Base-by-base conservation (phyloP, 2,113 vertebrate species). In the Patagioenas fasciata region DNA sequence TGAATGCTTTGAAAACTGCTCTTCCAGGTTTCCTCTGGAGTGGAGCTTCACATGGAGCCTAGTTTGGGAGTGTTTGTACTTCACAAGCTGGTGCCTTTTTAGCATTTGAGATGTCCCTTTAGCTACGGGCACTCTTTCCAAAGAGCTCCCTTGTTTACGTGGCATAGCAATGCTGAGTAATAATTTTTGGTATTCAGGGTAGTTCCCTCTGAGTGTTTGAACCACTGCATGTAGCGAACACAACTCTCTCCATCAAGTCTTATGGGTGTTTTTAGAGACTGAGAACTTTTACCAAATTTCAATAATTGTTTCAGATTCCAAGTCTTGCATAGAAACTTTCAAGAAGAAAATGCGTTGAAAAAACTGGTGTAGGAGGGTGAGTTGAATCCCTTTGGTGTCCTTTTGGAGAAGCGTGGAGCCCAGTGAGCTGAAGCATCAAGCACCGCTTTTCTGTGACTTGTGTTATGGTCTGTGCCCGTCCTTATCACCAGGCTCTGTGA, bases 371-470 rank as follows among this genome's bases (percentile, higher is more conserved):
- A 19, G 40, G 16, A 73, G 60, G 23, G 34, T 23, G 2, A 4
- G 0, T 0, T 32, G 23, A 13, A 11, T 11, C 4, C 14, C 6
- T 12, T 42, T 79, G 61, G 29, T 64, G 71, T 26, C 34, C 7
- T 20, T 78, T 40, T 78, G 60, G 64, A 44, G 42, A 44, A 44
- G 42, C 42, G 42, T 44, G 42, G 42, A 44, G 42, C 42, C 15
- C 42, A 44, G 67, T 11, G 5, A 11, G 15, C 17, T 69, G 47
- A 13, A 56, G 34, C 32, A 48, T 32, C 4, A 24, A 34, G 17
- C 7, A 2, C 20, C 24, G 3, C 53, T 83, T n/a, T 67, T 70
- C 40, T 9, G 1, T 38, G 67, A 31, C 47, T 0, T 9, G 0
- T 32, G 23, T 42, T 42, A 5, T 0, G 1, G 26, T 7, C 16